Evolutionary conservation across 2,113 vertebrate genomes (phyloP).

Genomic region (Thunnus thynnus): DNA sequence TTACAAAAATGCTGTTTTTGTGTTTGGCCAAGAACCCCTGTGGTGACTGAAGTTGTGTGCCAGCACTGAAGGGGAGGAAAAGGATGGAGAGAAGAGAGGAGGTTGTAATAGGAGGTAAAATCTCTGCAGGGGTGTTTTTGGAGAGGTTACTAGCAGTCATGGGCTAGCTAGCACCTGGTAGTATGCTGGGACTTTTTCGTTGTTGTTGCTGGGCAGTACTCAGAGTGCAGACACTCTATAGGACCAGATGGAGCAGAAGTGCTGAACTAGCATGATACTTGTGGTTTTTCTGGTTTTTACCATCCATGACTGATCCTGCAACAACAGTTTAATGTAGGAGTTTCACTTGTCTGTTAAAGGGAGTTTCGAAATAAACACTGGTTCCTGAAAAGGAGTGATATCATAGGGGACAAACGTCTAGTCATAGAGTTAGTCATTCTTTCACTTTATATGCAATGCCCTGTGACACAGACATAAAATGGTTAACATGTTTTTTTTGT

Average conservation of each 20-base stretch:
- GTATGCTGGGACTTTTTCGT: slow-evolving; percentile 15
- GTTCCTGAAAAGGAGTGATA: slow-evolving; percentile 40
- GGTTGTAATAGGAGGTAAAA: slow-evolving; percentile 41
- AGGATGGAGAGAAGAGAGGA: slow-evolving; percentile 29
- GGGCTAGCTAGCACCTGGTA: slow-evolving; percentile 65
- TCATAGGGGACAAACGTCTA: slow-evolving; percentile 37
- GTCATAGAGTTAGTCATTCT: slow-evolving; percentile 58
- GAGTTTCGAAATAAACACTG: slow-evolving; percentile 47
- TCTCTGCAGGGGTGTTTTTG: slow-evolving; percentile 59
- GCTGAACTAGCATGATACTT: slow-evolving; percentile 65
- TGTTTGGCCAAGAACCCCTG: slow-evolving; percentile 60
- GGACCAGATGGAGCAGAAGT: slow-evolving; percentile 55
- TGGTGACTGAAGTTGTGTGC: slow-evolving; percentile 53
- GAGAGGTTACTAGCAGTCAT: slow-evolving; percentile 77
- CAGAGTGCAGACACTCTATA: slow-evolving; percentile 39
- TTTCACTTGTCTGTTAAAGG: slow-evolving; percentile 48
- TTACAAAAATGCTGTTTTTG: slow-evolving; percentile 69
- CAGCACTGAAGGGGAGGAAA: slow-evolving; percentile 48
- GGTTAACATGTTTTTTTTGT: slow-evolving; percentile 70
- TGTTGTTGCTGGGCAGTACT: slow-evolving; percentile 42
- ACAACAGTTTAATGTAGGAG: slow-evolving; percentile 40
- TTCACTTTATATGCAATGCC: slow-evolving; percentile 34
- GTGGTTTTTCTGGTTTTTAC: slow-evolving; percentile 76
- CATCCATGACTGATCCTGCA: slow-evolving; percentile 25
- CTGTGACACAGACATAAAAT: slow-evolving; percentile 58